These are phyloP conservation scores for Crotalus helleri DNA, from an alignment of 2,113 vertebrate genomes.

Conservation along the genomic window DNA sequence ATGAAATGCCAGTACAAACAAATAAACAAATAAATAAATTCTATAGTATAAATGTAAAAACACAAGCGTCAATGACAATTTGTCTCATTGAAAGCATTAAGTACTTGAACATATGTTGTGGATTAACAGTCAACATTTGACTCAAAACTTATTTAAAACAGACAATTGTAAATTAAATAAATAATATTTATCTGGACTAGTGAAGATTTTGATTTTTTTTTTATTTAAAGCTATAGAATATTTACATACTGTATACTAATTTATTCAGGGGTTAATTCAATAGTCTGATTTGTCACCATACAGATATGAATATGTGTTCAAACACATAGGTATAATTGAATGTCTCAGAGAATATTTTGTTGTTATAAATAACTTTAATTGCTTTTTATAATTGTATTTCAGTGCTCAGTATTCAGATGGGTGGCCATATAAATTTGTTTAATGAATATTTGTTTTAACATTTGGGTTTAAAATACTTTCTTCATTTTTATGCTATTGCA, in stretches of 20 bases:
- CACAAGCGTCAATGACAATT: neutral
- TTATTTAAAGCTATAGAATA: constrained; percentile 61
- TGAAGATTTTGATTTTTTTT: constrained; percentile 51
- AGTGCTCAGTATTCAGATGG: neutral
- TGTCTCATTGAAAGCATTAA: neutral
- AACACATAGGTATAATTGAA: constrained; percentile 54
- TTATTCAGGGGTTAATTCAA: constrained; percentile 59
- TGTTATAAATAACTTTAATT: constrained; percentile 36
- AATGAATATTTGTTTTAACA: neutral
- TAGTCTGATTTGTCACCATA: constrained; percentile 68
- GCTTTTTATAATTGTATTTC: constrained; percentile 24
- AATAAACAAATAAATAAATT: neutral
- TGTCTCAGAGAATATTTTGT: constrained; percentile 49
- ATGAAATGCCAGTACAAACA: neutral
- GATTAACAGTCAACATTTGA: neutral
- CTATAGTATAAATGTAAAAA: neutral
- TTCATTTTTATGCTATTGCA: neutral
- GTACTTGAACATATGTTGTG: neutral
- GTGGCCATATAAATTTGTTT: neutral
- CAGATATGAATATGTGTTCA: constrained; percentile 67
- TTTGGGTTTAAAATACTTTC: neutral
- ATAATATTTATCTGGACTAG: constrained; percentile 44
- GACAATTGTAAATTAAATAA: neutral
- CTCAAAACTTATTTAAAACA: neutral
- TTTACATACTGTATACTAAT: constrained; percentile 65